Base-by-base conservation (phyloP, 2,888 invertebrate genomes). In the Agonopterix arenella region DNA sequence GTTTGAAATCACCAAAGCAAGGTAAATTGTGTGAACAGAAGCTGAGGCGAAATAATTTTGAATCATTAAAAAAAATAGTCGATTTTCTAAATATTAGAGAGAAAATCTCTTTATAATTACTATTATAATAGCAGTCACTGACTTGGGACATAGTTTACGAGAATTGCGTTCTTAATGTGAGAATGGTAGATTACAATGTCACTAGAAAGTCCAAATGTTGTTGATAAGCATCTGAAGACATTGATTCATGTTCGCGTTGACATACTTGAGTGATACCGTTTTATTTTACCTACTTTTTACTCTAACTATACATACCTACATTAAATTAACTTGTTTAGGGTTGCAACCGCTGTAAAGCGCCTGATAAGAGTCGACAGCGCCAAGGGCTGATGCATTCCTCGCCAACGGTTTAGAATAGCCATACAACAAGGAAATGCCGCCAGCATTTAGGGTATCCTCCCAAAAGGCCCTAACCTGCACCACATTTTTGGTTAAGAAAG, bases 91-190 rank as follows among this genome's bases (percentile, higher is more conserved):
- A 53, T 53, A 50, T 48, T 46, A 48, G 18, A 48, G 45, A 49
- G 43, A 36, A 53, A 53, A 53, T 53, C 47, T 46, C 46, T 53
- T 53, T 53, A 53, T 53, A 53, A 53, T 53, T 53, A 47, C 47
- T 36, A 49, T 47, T 45, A 49, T 51, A 46, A 50, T 46, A 37
- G 46, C 11, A 36, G 40, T 28, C 40, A 18, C 47, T 28, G 28
- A 28, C 28, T 28, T 28, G 28, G 28, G 28, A 43, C 48, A 43
- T 36, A 48, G 48, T 37, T 36, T 46, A 46, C 46, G 46, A 46
- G 44, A 44, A 11, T 10, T 11, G 37, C 42, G 44, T 44, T 28
- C 47, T 9, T 46, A 48, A 53, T 48, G 53, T 53, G 53, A 50
- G 53, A 53, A 50, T 48, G 28, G 40, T 36, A 36, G 28, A 46